Conservation (phyloP, 2,888 invertebrate species). For the Drosophila kuntzei region DNA sequence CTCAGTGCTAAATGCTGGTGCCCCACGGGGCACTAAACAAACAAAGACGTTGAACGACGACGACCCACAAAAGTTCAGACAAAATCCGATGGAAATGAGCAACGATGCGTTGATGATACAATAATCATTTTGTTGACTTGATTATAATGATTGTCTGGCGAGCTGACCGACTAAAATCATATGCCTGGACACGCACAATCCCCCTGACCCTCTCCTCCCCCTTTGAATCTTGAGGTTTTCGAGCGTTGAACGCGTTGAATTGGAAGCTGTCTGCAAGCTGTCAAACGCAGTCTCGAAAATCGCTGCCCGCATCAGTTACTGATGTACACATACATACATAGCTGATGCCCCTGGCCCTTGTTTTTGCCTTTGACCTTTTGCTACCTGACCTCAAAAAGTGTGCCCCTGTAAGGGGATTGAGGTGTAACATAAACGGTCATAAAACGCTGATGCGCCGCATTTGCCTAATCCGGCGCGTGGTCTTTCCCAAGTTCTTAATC, state of each 20-base stretch:
- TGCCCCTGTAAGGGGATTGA: constrained; percentile 11
- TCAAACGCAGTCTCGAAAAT: constrained; percentile 50
- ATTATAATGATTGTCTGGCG: constrained; percentile 49
- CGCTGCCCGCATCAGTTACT: constrained; percentile 21
- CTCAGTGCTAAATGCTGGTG: constrained; percentile 60
- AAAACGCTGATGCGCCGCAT: constrained; percentile 74
- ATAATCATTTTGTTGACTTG: constrained; percentile 54
- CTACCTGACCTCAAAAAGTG: constrained; percentile 38
- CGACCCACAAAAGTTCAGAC: constrained; percentile 11
- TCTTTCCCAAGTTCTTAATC: constrained; percentile 75
- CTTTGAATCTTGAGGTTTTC: background rate
- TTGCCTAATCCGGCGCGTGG: constrained; percentile 78
- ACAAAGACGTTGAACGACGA: constrained; percentile 5
- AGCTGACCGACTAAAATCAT: constrained; percentile 33
- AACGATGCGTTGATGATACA: constrained; percentile 41
- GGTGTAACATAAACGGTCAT: constrained; percentile 31
- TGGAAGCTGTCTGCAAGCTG: constrained; percentile 76
- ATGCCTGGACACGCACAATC: constrained; percentile 39
- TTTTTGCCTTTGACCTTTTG: constrained; percentile 48
- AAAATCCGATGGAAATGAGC: constrained; percentile 19
- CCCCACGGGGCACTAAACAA: constrained; percentile 22
- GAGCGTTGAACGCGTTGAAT: constrained; percentile 63
- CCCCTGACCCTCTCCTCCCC: too few species aligned
- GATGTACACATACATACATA: background rate
- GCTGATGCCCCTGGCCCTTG: constrained; percentile 25